Conservation (phyloP, 64 coral and sea anemone genomes). For the Dendronephthya gigantea region DNA sequence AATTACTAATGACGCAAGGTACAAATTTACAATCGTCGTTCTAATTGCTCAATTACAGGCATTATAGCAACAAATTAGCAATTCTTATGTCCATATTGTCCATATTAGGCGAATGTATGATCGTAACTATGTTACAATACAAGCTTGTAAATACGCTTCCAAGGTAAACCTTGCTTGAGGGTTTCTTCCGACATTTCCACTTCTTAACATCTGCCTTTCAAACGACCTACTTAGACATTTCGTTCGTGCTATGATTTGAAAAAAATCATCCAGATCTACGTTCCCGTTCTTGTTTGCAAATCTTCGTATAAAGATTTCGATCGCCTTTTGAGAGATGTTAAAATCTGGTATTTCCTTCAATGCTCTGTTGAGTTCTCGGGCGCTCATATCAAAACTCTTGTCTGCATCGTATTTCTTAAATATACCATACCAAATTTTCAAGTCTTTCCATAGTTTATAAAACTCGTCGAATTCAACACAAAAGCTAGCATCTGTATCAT, state of each 20-base stretch:
- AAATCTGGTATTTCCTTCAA: background rate
- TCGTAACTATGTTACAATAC: background rate
- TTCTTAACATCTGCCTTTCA: background rate
- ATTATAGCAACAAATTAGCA: background rate
- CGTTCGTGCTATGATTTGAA: background rate
- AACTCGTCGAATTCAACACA: background rate
- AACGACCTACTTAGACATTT: background rate
- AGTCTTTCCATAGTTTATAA: background rate
- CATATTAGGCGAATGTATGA: too few relatives aligned
- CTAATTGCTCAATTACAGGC: background rate
- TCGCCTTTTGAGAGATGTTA: background rate
- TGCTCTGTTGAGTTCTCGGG: background rate
- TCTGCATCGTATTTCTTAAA: background rate
- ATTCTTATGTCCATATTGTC: too few relatives aligned
- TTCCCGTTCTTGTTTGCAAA: constrained; percentile 4
- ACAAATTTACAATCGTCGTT: background rate
- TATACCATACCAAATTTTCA: background rate
- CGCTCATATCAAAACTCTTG: background rate
- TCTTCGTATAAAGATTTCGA: background rate
- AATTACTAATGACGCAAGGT: too few relatives aligned
- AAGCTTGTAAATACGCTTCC: background rate
- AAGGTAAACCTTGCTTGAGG: background rate
- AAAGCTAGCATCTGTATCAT: background rate
- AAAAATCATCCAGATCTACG: background rate
- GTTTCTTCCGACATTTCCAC: background rate